phyloP scores from a whole-genome alignment of 2,888 invertebrate species.

The Caenorhabditis sp. region DNA sequence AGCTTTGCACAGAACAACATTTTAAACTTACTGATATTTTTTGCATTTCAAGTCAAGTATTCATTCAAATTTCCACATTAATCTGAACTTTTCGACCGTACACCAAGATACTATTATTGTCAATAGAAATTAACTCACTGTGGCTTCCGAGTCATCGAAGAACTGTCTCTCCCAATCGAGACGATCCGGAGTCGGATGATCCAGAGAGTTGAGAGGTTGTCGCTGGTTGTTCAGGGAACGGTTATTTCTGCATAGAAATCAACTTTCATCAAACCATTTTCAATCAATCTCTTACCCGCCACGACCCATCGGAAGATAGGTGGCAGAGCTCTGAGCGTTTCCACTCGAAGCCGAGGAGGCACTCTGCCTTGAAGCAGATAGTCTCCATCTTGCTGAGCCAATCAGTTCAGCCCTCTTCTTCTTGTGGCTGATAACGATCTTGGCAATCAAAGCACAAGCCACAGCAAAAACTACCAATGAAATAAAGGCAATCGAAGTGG shows the following conservation, averaged over 20 bases:
- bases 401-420: constrained; percentile 72
- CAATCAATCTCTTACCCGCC: constrained; percentile 25
- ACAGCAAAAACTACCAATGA: constrained; percentile 73
- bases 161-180: constrained; percentile 81
- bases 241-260: constrained; percentile 30
- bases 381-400: constrained; percentile 70
- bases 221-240: constrained; percentile 54
- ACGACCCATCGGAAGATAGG: constrained; percentile 63
- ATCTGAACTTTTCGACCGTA: constrained; percentile 25
- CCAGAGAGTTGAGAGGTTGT: constrained; percentile 67
- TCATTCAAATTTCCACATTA: constrained; percentile 54
- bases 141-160: constrained; percentile 76
- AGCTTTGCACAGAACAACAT: background rate
- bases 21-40: constrained; percentile 37
- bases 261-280: too few relatives aligned
- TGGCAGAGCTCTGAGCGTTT: constrained; percentile 34
- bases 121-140: constrained; percentile 64
- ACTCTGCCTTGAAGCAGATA: constrained; percentile 67
- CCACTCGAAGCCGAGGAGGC: constrained; percentile 41
- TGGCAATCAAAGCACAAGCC: constrained; percentile 71
- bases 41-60: background rate
- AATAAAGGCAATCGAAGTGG: constrained; percentile 71
- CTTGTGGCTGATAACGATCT: constrained; percentile 72
- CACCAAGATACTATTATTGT: background rate
- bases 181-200: constrained; percentile 69